Percentiles rank a stretch among this genome's conserved stretches.
Evolutionary conservation across 2,888 invertebrate genomes (phyloP).

Genomic region (Heliconius charithonia): DNA sequence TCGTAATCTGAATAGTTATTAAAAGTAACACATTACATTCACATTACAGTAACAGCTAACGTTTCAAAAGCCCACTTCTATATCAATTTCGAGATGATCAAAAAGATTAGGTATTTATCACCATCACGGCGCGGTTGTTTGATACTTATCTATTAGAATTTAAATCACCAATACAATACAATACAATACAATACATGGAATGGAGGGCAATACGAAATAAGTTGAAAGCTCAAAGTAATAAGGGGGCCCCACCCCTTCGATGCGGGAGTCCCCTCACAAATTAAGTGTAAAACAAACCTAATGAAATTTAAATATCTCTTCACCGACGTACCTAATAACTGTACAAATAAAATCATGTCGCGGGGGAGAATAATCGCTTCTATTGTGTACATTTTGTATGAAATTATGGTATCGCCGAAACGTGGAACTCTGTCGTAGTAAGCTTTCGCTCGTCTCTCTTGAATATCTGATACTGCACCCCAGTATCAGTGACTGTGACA

Average conservation of each 20-base stretch:
- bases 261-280: conserved; percentile 78
- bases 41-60: conserved; percentile 17
- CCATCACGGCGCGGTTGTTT: conserved; percentile 58
- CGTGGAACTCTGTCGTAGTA: conserved; percentile 69
- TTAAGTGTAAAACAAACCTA: conserved; percentile 85
- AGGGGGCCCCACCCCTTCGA: conserved; percentile 73
- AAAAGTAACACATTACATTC: conserved; percentile 8
- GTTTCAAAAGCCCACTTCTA: conserved; percentile 15
- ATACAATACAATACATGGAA: conserved; percentile 60
- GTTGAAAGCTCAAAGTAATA: conserved; percentile 67
- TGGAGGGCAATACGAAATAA: conserved; percentile 71
- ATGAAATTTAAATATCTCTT: conserved; percentile 84
- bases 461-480: conserved; percentile 38
- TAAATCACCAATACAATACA: conserved; percentile 73
- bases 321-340: conserved; percentile 76
- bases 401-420: conserved; percentile 61
- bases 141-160: conserved; percentile 72
- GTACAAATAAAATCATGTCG: conserved; percentile 83
- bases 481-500: conserved; percentile 59
- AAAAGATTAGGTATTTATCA: conserved; percentile 41
- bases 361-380: conserved; percentile 80
- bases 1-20: background rate
- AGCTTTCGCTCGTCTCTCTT: conserved; percentile 46
- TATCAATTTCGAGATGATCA: conserved; percentile 42
- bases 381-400: conserved; percentile 78